A percentile compares a stretch with the other conserved stretches of the same genome.
Evolutionary conservation across 2,888 invertebrate species (phyloP).

Genomic region (Formica aserva): DNA sequence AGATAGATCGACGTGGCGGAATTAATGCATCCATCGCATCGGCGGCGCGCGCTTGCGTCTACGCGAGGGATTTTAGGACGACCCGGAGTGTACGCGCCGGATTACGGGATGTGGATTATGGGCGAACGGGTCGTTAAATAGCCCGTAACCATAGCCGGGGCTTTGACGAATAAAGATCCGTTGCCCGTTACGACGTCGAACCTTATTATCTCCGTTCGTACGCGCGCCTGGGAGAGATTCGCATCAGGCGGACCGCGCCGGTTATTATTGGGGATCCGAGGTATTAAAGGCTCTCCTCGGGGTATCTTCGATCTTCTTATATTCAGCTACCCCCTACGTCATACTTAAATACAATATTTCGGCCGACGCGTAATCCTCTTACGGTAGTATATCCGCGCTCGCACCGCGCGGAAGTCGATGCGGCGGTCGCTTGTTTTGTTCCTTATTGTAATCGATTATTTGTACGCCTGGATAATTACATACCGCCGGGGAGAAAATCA

Average conservation of each 20-base stretch:
- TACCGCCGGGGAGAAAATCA: constrained; percentile 14
- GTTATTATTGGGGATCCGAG: constrained; percentile 75
- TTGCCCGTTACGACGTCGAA: constrained; percentile 42
- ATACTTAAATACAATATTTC: constrained; percentile 76
- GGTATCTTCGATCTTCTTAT: constrained; percentile 73
- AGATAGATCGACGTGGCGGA: constrained; percentile 60
- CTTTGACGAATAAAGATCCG: constrained; percentile 68
- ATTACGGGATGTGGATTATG: constrained; percentile 77
- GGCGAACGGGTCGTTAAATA: constrained; percentile 76
- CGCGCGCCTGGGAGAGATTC: neutral
- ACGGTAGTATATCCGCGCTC: constrained; percentile 64
- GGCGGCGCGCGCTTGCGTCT: constrained; percentile 54
- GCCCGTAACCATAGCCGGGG: constrained; percentile 59
- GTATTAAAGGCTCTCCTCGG: constrained; percentile 68
- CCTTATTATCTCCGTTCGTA: constrained; percentile 67
- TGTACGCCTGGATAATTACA: constrained; percentile 37
- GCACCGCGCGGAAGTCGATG: constrained; percentile 49
- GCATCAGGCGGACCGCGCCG: constrained; percentile 24
- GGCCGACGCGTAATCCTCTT: constrained; percentile 70
- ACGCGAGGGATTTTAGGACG: constrained; percentile 34
- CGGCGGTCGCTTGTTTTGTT: constrained; percentile 59
- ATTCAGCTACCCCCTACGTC: constrained; percentile 61
- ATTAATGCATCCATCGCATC: constrained; percentile 62
- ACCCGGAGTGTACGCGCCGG: constrained; percentile 52
- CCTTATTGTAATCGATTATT: constrained; percentile 67